Base-by-base conservation (phyloP, 2,113 vertebrate genomes). In the Grus americana region DNA sequence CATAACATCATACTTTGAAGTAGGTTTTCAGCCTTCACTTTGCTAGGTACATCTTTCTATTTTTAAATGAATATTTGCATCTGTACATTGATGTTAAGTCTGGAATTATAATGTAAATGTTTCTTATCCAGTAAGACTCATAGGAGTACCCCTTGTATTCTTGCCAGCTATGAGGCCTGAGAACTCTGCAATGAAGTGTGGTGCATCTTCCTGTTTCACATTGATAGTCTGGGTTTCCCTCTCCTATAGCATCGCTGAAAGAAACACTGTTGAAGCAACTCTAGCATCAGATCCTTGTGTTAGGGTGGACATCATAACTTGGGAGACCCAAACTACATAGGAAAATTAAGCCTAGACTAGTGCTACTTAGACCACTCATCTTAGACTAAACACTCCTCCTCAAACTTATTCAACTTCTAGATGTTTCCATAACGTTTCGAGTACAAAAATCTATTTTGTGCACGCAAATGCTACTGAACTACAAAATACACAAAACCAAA, bases 171-270 rank as follows among this genome's bases (percentile, higher is more conserved):
- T 0, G 8, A 29, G 38, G 20, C 10, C 55, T 3, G 6, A 38
- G 34, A 34, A 26, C n/a, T 5, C 42, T 6, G 14, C 24, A 40
- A 3, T 5, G 14, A 47, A 24, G 7, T 1, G 19, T 3, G 16
- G 10, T 20, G 32, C 15, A 14, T 6, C 4, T 63, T 68, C 36
- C 71, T 5, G 5, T 38, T 72, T 14, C 52, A 47, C 27, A 10
- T 0, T 2, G 1, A 55, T 0, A 34, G 24, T 14, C 13, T 6
- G 13, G 5, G 11, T 6, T 75, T 61, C 18, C 50, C 16, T 50
- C 19, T 65, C 32, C 44, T 38, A 21, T 0, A 15, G 15, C 14
- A 46, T 6, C 4, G 4, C 36, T 12, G 54, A 29, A 79, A 67
- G 10, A 50, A 58, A 20, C 5, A 20, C 5, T 61, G 49, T 4